Conservation (phyloP, 2,113 vertebrate genomes). For the Pedetes capensis region DNA sequence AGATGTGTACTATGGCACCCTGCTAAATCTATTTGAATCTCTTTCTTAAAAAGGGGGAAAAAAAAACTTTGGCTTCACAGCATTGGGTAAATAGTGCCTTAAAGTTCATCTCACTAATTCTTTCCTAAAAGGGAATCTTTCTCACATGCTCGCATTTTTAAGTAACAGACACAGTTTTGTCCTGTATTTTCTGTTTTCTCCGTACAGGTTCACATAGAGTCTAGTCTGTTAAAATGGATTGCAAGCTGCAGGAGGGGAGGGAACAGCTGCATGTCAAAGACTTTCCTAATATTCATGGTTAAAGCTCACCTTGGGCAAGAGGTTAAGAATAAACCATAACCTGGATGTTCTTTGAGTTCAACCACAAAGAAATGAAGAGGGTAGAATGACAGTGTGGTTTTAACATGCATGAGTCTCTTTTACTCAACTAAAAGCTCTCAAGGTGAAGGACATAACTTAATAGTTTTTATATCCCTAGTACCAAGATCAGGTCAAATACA, state of each 20-base stretch:
- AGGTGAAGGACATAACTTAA: not conserved
- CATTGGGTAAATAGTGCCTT: not conserved
- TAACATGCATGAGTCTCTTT: not conserved
- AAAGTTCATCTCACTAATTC: not conserved
- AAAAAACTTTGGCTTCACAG: too few relatives aligned
- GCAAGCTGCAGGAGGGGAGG: not conserved
- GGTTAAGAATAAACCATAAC: not conserved
- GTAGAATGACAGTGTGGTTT: not conserved
- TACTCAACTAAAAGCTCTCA: not conserved
- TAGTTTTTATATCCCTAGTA: not conserved
- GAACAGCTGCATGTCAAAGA: not conserved
- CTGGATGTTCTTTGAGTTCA: not conserved
- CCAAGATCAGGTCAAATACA: not conserved
- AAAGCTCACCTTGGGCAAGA: not conserved
- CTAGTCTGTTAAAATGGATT: not conserved
- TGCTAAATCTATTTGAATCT: not conserved
- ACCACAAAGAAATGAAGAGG: not conserved
- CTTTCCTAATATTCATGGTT: not conserved
- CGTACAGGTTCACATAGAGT: not conserved
- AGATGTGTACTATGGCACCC: too few relatives aligned
- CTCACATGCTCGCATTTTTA: not conserved
- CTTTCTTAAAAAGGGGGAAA: too few relatives aligned
- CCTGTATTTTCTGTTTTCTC: not conserved
- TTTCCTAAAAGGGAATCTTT: not conserved
- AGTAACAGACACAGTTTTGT: not conserved